Evolutionary conservation across 2,113 vertebrate genomes (phyloP).

Genomic region (Zootoca vivipara): DNA sequence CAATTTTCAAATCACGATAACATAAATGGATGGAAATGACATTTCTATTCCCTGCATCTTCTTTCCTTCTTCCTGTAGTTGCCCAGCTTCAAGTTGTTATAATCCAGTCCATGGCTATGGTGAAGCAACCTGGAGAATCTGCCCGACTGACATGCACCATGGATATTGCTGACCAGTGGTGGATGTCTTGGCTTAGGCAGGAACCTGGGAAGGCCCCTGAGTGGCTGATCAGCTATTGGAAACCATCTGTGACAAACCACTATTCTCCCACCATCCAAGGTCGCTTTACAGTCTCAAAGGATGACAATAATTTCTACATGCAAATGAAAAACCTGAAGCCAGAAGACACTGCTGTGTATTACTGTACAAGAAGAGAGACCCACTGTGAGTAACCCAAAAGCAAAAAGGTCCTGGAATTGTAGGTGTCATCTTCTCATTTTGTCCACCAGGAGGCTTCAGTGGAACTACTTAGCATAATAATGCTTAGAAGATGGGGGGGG

Average conservation of each 20-base stretch:
- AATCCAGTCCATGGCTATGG: background rate
- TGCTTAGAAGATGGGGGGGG: no score
- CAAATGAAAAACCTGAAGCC: background rate
- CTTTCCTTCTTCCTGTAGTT: background rate
- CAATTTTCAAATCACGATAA: no score
- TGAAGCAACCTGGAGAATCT: constrained; percentile 10
- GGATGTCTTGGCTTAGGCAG: constrained; percentile 55
- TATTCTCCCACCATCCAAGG: background rate
- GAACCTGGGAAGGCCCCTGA: constrained; percentile 54
- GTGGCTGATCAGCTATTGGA: constrained; percentile 29
- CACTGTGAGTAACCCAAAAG: background rate
- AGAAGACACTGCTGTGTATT: constrained; percentile 7
- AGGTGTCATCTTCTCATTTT: background rate
- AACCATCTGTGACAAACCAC: background rate
- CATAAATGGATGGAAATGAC: background rate
- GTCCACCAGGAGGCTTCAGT: background rate
- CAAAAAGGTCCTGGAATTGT: background rate
- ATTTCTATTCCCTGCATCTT: background rate
- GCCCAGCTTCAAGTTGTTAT: background rate
- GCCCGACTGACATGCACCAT: constrained; percentile 29
- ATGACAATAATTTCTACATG: constrained; percentile 11
- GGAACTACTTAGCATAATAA: background rate
- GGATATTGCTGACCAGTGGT: background rate
- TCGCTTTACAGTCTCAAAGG: constrained; percentile 20
- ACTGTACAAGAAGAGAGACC: constrained; percentile 16